A percentile compares a stretch with the other conserved stretches of the same genome.
Conservation (phyloP, 1,140 invertebrate genomes). For the Capitella teleta region DNA sequence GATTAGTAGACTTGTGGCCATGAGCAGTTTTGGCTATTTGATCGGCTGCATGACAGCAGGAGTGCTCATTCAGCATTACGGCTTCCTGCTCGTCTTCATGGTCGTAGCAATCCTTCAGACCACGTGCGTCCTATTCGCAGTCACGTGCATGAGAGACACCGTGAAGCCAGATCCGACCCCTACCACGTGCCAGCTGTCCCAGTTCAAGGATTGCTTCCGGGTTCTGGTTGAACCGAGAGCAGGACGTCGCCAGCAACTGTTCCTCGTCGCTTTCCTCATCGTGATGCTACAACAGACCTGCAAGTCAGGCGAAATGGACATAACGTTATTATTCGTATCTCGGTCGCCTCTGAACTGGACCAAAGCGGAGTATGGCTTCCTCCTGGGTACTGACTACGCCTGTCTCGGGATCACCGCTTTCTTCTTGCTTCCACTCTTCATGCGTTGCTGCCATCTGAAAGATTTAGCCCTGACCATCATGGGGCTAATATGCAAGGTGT, state of each 20-base stretch:
- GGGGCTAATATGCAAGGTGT: slow-evolving; percentile 28
- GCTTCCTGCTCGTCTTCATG: slow-evolving; percentile 22
- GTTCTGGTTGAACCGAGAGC: slow-evolving; percentile 17
- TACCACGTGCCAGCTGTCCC: background rate
- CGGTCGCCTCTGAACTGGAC: slow-evolving; percentile 31
- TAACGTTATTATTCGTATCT: slow-evolving; percentile 29
- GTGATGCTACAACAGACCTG: slow-evolving; percentile 22
- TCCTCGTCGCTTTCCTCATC: slow-evolving; percentile 17
- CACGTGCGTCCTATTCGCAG: slow-evolving; percentile 18
- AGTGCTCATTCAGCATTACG: slow-evolving; percentile 20
- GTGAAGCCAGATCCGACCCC: background rate
- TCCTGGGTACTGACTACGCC: slow-evolving; percentile 32
- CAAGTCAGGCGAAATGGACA: slow-evolving; percentile 34
- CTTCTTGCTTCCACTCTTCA: slow-evolving; percentile 29
- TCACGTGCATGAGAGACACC: slow-evolving; percentile 12
- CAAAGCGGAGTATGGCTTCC: slow-evolving; percentile 33
- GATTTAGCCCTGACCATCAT: slow-evolving; percentile 28
- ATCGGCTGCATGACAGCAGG: slow-evolving; percentile 31
- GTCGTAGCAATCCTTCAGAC: slow-evolving; percentile 21
- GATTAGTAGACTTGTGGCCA: slow-evolving; percentile 22
- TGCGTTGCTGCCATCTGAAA: slow-evolving; percentile 17
- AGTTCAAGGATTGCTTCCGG: background rate
- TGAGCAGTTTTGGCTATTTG: slow-evolving; percentile 39
- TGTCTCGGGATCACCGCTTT: slow-evolving; percentile 29
- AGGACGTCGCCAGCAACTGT: slow-evolving; percentile 15